Base-by-base conservation (phyloP, 2,113 vertebrate species). In the Eclectus roratus region DNA sequence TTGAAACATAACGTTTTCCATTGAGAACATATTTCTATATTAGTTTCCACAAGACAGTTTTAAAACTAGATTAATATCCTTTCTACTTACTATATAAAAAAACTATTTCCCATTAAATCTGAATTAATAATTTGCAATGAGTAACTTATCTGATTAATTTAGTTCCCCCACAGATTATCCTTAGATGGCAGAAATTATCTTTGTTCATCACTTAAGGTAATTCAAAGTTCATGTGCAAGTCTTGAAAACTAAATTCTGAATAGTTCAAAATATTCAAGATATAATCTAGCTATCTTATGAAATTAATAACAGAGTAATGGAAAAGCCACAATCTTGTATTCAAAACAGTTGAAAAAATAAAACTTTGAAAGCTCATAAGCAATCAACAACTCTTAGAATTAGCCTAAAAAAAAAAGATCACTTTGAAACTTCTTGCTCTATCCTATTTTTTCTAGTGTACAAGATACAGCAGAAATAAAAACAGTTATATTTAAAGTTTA, bases 31-130 rank as follows among this genome's bases (percentile, higher is more conserved):
- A 71, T 77, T 91, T 86, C 85, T 78, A 11, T 44, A 69, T 72
- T 93, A 61, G 92, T 94, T 94, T 94, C 83, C 83, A 44, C 81
- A 71, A 90, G 72, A 68, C 46, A 33, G 41, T 52, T 79, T 74
- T 68, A 13, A 90, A 83, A 73, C 41, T 47, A 69, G 70, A 88
- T 93, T 92, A 87, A 93, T 96, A 83, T 20, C 64, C 33, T 93
- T 91, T 33, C 71, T 77, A n/a, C 71, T 89, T 74, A 35, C 50
- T 80, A 66, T 47, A 93, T 58, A 17, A 55, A 50, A 66, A 82
- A 77, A 70, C 28, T 3, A 8, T 78, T 82, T 91, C 41, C 71
- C 17, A 80, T 88, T 73, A 90, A 63, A 64, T 73, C 72, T 35
- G 56, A 93, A 43, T 60, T 41, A 89, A 31, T 72, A 80, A 93